Evolutionary conservation across 2,797 vertebrate species (phyloP).

Genomic region (Lacerta bilineata): DNA sequence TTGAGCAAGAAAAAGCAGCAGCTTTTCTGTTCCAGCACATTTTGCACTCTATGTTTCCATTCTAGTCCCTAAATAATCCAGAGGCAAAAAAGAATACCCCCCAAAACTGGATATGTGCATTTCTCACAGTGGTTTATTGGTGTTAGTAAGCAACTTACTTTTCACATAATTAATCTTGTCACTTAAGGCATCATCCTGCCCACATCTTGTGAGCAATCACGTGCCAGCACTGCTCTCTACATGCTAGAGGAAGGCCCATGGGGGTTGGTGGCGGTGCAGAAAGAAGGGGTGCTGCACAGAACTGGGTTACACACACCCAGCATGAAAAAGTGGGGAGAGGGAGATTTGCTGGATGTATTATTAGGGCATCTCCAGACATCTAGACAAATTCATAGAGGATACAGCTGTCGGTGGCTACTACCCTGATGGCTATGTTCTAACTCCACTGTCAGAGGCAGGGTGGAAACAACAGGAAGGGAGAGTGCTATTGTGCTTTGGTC

Average conservation of each 20-base stretch:
- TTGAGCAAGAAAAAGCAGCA: neutral
- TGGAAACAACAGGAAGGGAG: too few relatives aligned
- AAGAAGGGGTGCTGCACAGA: neutral
- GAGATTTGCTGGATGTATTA: neutral
- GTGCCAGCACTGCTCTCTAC: neutral
- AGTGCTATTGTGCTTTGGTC: too few relatives aligned
- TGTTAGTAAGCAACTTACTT: neutral
- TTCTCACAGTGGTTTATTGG: neutral
- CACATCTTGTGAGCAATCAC: neutral
- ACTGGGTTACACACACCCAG: neutral
- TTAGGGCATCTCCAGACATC: too few relatives aligned
- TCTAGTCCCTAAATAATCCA: neutral
- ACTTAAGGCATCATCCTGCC: too few relatives aligned
- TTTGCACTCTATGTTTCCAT: neutral
- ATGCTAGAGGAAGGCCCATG: too few relatives aligned
- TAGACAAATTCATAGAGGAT: too few relatives aligned
- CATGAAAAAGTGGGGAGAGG: neutral
- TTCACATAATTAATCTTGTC: neutral
- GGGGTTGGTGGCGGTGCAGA: neutral
- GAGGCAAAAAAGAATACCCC: neutral
- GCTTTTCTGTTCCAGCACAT: neutral
- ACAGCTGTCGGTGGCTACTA: too few relatives aligned
- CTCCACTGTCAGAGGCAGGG: too few relatives aligned
- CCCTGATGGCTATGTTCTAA: too few relatives aligned
- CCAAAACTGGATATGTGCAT: neutral